These are phyloP conservation scores for Drosophila bifasciata DNA, from an alignment of 1,140 invertebrate genomes.

Conservation along the genomic window DNA sequence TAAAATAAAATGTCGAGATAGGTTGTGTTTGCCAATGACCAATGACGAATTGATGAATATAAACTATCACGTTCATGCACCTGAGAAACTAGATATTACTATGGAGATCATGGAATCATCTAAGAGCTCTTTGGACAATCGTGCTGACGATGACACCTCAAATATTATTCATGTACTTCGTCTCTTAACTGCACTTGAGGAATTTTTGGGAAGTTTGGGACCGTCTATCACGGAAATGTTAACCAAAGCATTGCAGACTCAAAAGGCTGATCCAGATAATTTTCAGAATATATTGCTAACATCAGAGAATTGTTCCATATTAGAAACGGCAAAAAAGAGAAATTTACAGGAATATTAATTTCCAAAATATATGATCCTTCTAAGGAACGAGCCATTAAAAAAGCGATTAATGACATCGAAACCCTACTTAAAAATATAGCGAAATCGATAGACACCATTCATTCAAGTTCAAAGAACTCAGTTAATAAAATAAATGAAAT, in stretches of 20 bases:
- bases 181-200: conserved; percentile 90
- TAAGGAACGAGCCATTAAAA: conserved; percentile 64
- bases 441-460: background rate
- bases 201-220: conserved; percentile 90
- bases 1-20: conserved; percentile 80
- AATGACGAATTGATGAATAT: conserved; percentile 52
- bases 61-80: conserved; percentile 66
- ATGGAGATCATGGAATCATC: background rate
- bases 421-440: conserved; percentile 41
- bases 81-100: background rate
- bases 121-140: background rate
- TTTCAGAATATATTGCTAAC: conserved; percentile 45
- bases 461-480: background rate
- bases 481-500: background rate
- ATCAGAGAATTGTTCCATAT: conserved; percentile 58
- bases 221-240: conserved; percentile 90
- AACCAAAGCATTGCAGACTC: conserved; percentile 89
- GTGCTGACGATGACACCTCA: conserved; percentile 3
- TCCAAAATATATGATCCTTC: conserved; percentile 62
- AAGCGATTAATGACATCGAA: conserved; percentile 60
- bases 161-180: conserved; percentile 87
- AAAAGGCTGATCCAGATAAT: conserved; percentile 83
- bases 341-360: conserved; percentile 71
- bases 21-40: conserved; percentile 65
- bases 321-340: conserved; percentile 73